These are phyloP conservation scores for Petroica traversi DNA, from an alignment of 2,113 vertebrate species.

Conservation along the genomic window DNA sequence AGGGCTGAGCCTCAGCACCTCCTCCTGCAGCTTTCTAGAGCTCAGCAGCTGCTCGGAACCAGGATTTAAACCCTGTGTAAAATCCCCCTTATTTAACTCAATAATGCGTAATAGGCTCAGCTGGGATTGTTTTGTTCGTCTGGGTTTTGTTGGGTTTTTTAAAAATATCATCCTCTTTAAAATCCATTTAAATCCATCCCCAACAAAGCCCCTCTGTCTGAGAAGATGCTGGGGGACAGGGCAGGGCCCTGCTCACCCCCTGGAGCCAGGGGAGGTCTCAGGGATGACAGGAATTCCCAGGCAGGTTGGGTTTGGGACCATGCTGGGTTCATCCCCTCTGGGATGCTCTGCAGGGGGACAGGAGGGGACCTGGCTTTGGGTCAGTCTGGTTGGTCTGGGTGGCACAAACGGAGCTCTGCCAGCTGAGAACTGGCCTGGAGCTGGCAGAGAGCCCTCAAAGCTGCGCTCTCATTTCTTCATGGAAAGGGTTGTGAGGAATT, in stretches of 20 bases:
- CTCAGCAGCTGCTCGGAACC: slow-evolving; percentile 31
- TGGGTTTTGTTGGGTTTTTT: not conserved
- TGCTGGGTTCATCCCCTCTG: not conserved
- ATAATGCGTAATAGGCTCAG: not conserved
- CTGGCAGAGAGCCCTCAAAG: not conserved
- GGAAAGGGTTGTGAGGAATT: not conserved
- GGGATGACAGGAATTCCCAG: not conserved
- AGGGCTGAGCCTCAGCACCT: not conserved
- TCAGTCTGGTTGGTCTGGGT: not conserved
- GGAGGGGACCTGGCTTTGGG: not conserved
- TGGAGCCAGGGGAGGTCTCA: not conserved
- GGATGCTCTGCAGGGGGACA: not conserved
- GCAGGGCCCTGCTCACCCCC: not conserved
- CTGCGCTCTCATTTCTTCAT: accelerated
- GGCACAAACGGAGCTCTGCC: not conserved
- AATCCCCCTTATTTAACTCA: slow-evolving; percentile 24
- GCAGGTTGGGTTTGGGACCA: not conserved
- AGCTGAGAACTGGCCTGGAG: not conserved
- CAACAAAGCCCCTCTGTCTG: not conserved
- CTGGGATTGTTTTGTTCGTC: slow-evolving; percentile 1
- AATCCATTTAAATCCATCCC: not conserved
- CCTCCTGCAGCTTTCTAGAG: not conserved
- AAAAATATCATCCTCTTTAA: not conserved
- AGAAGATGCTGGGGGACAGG: not conserved
- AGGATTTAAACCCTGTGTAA: not conserved